Base-by-base conservation (phyloP, 2,113 vertebrate species). In the Laticauda laticaudata region DNA sequence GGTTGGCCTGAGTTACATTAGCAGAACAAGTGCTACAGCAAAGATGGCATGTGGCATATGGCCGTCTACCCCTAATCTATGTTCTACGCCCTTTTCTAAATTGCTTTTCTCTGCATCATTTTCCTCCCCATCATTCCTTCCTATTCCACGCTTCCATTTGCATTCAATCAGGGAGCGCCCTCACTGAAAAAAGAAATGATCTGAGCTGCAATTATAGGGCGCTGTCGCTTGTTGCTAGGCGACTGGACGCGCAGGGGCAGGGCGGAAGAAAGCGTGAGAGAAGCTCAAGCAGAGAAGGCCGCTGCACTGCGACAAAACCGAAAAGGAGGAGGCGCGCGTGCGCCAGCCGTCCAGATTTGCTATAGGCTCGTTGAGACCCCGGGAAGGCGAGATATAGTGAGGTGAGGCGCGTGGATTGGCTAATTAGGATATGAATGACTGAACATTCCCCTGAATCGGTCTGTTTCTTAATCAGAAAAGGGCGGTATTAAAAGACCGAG, bases 221-320 rank as follows among this genome's bases (percentile, higher is more conserved):
- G 61, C 29, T 59, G 88, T 87, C 18, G 45, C 57, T 21, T 34
- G 97, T 98, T 97, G 97, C 97, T 95, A 94, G 23, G 98, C 92
- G 43, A 97, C 96, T 14, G 85, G 96, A 97, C 90, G 91, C 91
- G 97, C 97, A 51, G 61, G 92, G 94, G 92, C 93, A 90, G 29
- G 90, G 88, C 54, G 43, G 1, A 10, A 24, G 61, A 8, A 12
- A 85, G 11, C 18, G 90, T 39, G 90, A 10, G 55, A 23, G 61
- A 15, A 26, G 86, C 87, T 94, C 24, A 75, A 48, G 10, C 57
- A 86, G 20, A 3, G 20, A n/a, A 29, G 54, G 95, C 94, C 95
- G 94, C 97, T 96, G 97, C 98, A 97, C 94, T 97, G 97, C 97
- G 97, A 95, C 97, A 97, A 92, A 93, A 89, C 56, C 55, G 43